Percentiles rank a stretch among this genome's conserved stretches.
Conservation (phyloP, 2,888 invertebrate genomes). For the Campoletis raptor region DNA sequence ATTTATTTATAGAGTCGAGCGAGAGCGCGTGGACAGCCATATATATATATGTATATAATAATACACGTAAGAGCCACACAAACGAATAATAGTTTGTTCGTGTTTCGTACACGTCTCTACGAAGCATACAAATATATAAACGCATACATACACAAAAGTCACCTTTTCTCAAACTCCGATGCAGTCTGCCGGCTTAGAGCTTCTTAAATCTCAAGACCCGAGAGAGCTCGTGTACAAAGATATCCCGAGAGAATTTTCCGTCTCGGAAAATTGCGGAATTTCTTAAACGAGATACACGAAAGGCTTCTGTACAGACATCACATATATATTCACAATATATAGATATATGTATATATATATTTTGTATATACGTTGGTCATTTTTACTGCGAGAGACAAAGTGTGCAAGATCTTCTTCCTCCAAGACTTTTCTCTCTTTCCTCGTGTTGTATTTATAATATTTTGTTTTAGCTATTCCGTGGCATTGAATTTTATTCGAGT, state of each 20-base stretch:
- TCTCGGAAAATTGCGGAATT: slow-evolving; percentile 64
- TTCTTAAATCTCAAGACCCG: slow-evolving; percentile 62
- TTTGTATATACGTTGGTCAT: neutral
- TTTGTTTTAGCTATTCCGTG: slow-evolving; percentile 22
- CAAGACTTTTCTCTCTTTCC: slow-evolving; percentile 11
- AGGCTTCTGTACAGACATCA: slow-evolving; percentile 10
- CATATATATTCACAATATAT: neutral
- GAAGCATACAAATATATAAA: slow-evolving; percentile 11
- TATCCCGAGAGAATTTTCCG: slow-evolving; percentile 66
- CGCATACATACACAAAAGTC: slow-evolving; percentile 40
- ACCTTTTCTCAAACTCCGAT: slow-evolving; percentile 57
- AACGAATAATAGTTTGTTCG: slow-evolving; percentile 54
- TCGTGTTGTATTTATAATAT: slow-evolving; percentile 40
- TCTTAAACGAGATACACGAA: slow-evolving; percentile 52
- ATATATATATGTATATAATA: slow-evolving; percentile 12
- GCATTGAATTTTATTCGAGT: slow-evolving; percentile 25
- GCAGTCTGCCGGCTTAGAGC: slow-evolving; percentile 48
- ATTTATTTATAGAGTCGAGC: slow-evolving; percentile 82
- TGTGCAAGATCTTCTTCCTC: slow-evolving; percentile 17
- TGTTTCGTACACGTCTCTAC: slow-evolving; percentile 39
- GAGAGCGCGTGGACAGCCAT: slow-evolving; percentile 64
- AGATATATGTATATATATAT: neutral
- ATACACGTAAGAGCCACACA: slow-evolving; percentile 32
- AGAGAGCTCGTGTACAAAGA: slow-evolving; percentile 64
- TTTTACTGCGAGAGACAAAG: slow-evolving; percentile 48